Evolutionary conservation across 2,797 vertebrate species (phyloP), one percentile per base, ranked within the genome.

Genomic region (Crax fasciolata): DNA sequence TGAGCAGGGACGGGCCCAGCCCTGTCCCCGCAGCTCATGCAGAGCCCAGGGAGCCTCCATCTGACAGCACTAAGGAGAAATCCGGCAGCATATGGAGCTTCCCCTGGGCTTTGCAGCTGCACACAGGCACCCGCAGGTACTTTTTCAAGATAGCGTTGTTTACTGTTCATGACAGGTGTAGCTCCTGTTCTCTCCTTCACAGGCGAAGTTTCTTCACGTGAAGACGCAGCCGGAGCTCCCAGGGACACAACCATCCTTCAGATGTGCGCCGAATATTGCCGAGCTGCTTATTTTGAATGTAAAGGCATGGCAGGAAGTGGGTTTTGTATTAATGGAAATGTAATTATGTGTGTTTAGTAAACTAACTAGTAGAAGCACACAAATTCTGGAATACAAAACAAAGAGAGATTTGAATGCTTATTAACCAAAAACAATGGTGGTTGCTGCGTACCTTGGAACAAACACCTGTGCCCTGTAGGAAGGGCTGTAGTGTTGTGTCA

Each of bases 321-420:
- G 70, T 74, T 23, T 93, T 91, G 85, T 90, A 41, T 88, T 90
- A 52, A 57, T 76, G 94, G 95, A 88, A 93, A 88, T 74, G 84
- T 91, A 92, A 92, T 94, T 91, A 88, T 30, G 58, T 85, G 46
- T 85, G 83, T 97, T 96, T 73, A 94, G 89, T 94, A 96, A 96
- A 95, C 87, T 65, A 74, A 74, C 59, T 14, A 52, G 71, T 77
- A 71, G 81, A 84, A 93, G 48, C 63, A 35, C 35, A 35, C 35
- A 35, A 84, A 91, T 94, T 88, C 76, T 81, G 85, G 77, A 91
- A 51, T 59, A 84, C 59, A 38, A 68, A 95, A 85, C 84, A 90
- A 71, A 71, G 79, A 59, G 82, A 72, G 89, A 82, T 96, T 88
- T 91, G 93, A 91, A 91, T 95, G 38, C 67, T 76, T 89, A 93